These are phyloP conservation scores for Pseudomyrmex pallidus DNA, from an alignment of 1,140 invertebrate genomes.

Conservation along the genomic window DNA sequence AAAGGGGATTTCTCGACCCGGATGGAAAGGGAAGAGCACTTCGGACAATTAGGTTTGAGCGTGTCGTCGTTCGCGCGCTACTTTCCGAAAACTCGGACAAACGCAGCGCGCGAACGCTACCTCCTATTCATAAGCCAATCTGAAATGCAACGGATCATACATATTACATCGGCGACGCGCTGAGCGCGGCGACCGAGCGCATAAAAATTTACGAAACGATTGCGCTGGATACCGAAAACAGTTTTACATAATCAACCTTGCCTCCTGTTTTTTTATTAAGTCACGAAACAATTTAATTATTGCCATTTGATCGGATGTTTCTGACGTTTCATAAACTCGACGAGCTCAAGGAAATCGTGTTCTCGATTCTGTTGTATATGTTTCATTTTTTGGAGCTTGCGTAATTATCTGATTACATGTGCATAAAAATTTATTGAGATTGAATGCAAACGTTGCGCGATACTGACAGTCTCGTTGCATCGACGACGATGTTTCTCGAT, in stretches of 20 bases:
- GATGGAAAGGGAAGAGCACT: slow-evolving; percentile 34
- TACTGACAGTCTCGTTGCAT: neutral
- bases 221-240: slow-evolving; percentile 11
- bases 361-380: neutral
- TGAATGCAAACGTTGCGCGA: neutral
- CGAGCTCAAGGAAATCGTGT: neutral
- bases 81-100: slow-evolving; percentile 4
- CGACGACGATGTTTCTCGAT: slow-evolving; percentile 1
- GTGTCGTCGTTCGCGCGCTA: slow-evolving; percentile 1
- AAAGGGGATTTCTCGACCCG: slow-evolving; percentile 55
- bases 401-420: neutral
- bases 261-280: slow-evolving; percentile 4
- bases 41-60: slow-evolving; percentile 65
- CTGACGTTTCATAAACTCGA: neutral
- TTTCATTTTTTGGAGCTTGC: neutral
- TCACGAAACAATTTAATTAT: slow-evolving; percentile 37
- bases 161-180: slow-evolving; percentile 48
- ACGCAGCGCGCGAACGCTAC: slow-evolving; percentile 10
- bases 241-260: slow-evolving; percentile 40
- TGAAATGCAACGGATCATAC: slow-evolving; percentile 60
- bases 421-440: neutral
- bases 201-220: slow-evolving; percentile 38
- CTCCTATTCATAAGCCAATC: slow-evolving; percentile 59
- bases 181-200: neutral
- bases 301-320: neutral